Evolutionary conservation across 2,888 invertebrate genomes (phyloP).

Genomic region (Strigamia transsilvanica): DNA sequence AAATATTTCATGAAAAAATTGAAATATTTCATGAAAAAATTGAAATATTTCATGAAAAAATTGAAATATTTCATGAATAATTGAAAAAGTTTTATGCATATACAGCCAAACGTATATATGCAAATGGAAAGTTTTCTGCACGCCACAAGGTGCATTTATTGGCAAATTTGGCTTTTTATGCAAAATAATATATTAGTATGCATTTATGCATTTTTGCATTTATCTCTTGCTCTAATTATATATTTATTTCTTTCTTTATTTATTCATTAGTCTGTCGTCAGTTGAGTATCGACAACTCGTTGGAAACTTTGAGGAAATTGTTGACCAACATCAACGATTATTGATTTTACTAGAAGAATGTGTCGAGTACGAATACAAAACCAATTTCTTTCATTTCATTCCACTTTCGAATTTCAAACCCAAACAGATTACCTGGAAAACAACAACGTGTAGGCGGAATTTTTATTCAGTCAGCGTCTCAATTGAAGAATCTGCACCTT

Average conservation of each 20-base stretch:
- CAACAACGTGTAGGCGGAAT: constrained; percentile 90
- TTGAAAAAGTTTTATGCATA: no score
- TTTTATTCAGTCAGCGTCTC: constrained; percentile 76
- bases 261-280: constrained; percentile 74
- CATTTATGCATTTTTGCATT: no score
- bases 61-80: no score
- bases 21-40: no score
- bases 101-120: no score
- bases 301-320: constrained; percentile 87
- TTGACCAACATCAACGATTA: constrained; percentile 84
- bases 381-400: constrained; percentile 62
- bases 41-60: no score
- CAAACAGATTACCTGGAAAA: constrained; percentile 60
- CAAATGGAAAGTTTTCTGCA: no score
- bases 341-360: constrained; percentile 81
- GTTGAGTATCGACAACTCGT: constrained; percentile 88
- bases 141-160: no score
- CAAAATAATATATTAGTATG: no score
- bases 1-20: no score
- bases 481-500: constrained; percentile 80
- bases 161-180: no score
- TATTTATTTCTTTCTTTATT: constrained; percentile 52
- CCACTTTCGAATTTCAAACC: background rate
- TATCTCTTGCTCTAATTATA: no score
- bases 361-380: constrained; percentile 70